Evolutionary conservation across 2,797 vertebrate genomes (phyloP), one percentile per base, ranked within the genome.

Genomic region (Crocodylus rhombifer): DNA sequence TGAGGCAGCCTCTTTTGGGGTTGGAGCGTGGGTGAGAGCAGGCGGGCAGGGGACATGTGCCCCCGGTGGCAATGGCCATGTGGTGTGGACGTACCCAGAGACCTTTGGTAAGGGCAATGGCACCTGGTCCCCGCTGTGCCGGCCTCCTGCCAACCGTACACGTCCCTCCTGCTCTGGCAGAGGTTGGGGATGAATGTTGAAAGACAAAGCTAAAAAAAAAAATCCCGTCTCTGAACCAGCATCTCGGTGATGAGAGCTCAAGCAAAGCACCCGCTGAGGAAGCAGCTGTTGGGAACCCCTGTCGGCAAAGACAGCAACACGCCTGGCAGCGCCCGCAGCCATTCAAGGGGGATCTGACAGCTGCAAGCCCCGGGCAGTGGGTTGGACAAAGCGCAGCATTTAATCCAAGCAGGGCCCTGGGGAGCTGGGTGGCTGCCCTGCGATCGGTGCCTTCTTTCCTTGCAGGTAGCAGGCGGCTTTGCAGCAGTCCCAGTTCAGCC

Each of bases 401-500:
- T 88, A 67, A 84, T 93, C 93, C 71, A 88, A 93, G 91, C 91
- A 63, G 82, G 30, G 16, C 65, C 5, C 5, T 20, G 33, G 65
- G 3, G 11, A 21, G 30, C 30, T 33, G 65, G 33, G 33, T 33
- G 17, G 30, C 65, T 69, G 65, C 30, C 20, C 18, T 67, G 64
- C 5, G 33, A 71, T 55, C 62, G 84, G 84, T 17, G 61, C 60
- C 30, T 86, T 67, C 71, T 76, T 75, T 94, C 75, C 82, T 82
- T 87, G 18, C 25, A 73, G 77, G 26, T 30, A 75, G 36, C 36
- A 23, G 87, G 14, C 23, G 9, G 83, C 17, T 69, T 69, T 33
- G 18, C 33, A 20, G 30, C 21, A 69, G 30, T 33, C 18, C 11
- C n/a, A 20, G 6, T 36, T 69, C 18, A 69, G 18, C n/a, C 11